These are phyloP conservation scores for Tringa solitaria DNA, from an alignment of 2,113 vertebrate genomes.

Conservation along the genomic window DNA sequence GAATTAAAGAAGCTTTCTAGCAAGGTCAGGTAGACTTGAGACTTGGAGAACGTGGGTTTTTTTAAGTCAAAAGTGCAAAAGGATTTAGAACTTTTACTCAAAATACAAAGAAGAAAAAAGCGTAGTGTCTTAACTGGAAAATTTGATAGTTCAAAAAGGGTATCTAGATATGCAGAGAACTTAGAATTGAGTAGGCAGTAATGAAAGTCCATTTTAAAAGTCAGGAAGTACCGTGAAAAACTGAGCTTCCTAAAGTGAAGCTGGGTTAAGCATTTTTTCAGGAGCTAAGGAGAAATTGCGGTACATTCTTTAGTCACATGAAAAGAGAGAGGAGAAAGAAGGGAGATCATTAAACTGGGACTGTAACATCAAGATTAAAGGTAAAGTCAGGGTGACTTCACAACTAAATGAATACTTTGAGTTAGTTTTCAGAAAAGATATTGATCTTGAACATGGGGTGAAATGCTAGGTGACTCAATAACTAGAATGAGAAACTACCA, in stretches of 20 bases:
- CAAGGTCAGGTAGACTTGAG: not conserved
- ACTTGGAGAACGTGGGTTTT: accelerated
- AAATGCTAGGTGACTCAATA: not conserved
- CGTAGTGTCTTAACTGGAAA: not conserved
- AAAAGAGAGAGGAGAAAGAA: not conserved
- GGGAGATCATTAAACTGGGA: not conserved
- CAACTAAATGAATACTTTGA: not conserved
- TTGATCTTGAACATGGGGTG: not conserved
- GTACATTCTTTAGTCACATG: not conserved
- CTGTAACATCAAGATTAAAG: not conserved
- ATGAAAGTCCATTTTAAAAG: not conserved
- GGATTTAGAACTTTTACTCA: not conserved
- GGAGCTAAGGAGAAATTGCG: not conserved
- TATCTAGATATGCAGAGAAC: not conserved
- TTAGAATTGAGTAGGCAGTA: not conserved
- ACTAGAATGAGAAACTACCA: not conserved
- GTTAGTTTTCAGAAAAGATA: not conserved
- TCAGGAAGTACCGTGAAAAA: not conserved
- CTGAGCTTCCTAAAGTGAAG: not conserved
- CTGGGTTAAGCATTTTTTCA: not conserved
- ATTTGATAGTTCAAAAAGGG: not conserved
- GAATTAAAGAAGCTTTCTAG: not conserved
- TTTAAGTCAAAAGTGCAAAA: not conserved
- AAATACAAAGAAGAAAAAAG: not conserved
- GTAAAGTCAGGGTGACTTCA: not conserved